These are phyloP conservation scores for Heliconius erato DNA, from an alignment of 2,888 invertebrate genomes.

Conservation along the genomic window DNA sequence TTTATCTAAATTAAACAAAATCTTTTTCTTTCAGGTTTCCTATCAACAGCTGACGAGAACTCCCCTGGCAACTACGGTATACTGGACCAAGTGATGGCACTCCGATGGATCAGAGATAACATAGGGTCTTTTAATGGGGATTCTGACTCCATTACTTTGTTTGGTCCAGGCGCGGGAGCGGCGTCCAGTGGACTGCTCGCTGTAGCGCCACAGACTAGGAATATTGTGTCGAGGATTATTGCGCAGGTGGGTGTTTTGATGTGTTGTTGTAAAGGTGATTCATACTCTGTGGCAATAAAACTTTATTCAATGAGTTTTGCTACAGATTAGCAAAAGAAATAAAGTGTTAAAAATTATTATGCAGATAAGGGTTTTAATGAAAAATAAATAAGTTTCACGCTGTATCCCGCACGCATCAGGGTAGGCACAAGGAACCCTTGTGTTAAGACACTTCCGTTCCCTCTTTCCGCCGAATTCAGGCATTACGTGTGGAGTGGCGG, in stretches of 20 bases:
- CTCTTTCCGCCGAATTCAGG: too few relatives aligned
- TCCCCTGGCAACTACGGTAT: constrained; percentile 98
- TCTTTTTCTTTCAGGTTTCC: constrained; percentile 87
- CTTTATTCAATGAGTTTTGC: background rate
- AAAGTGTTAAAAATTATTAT: too few relatives aligned
- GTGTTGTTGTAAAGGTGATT: background rate
- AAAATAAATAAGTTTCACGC: too few relatives aligned
- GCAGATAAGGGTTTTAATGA: too few relatives aligned
- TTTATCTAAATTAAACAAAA: too few relatives aligned
- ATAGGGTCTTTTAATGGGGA: constrained; percentile 95
- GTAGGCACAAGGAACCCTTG: too few relatives aligned
- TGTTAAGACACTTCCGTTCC: too few relatives aligned
- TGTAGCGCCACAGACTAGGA: constrained; percentile 92
- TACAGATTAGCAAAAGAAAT: background rate
- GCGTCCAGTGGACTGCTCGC: constrained; percentile 96
- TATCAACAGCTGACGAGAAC: constrained; percentile 95
- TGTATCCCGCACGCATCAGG: too few relatives aligned
- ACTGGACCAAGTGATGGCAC: constrained; percentile 95
- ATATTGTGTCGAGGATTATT: constrained; percentile 92
- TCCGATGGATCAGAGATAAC: constrained; percentile 96
- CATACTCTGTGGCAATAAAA: background rate
- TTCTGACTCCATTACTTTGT: constrained; percentile 92
- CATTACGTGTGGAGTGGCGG: too few relatives aligned
- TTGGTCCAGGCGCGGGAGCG: constrained; percentile 96
- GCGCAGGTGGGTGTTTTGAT: constrained; percentile 86